A percentile compares a stretch with the other conserved stretches of the same genome.
Conservation (phyloP, 2,888 invertebrate genomes). For the Acrobasis suavella region DNA sequence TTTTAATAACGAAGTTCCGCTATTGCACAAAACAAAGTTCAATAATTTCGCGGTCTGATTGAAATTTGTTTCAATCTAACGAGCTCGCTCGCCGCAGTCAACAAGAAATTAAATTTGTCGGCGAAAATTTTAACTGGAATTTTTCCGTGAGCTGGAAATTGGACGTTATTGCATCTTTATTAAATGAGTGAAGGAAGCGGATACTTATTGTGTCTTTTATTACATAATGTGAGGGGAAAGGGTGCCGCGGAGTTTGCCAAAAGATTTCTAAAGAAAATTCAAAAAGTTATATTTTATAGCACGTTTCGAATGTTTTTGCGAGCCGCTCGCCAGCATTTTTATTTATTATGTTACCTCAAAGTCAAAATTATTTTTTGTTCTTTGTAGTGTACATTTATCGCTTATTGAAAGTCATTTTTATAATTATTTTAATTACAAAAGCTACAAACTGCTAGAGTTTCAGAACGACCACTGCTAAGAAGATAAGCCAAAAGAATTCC, state of each 20-base stretch:
- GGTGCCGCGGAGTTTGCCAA: background rate
- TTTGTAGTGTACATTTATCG: no score
- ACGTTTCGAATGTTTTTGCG: no score
- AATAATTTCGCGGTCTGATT: constrained; percentile 60
- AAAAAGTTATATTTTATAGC: background rate
- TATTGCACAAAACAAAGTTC: constrained; percentile 28
- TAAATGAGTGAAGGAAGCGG: constrained; percentile 22
- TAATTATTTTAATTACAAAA: no score
- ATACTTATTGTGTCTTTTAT: constrained; percentile 6
- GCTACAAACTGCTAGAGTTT: no score
- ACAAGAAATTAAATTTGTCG: constrained; percentile 67
- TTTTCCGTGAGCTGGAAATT: constrained; percentile 42
- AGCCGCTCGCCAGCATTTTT: no score
- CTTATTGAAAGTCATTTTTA: no score
- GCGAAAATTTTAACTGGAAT: constrained; percentile 50
- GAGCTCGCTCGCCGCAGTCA: constrained; percentile 57
- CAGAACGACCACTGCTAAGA: no score
- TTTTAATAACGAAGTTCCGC: constrained; percentile 13
- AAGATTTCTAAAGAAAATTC: background rate
- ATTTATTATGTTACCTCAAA: no score
- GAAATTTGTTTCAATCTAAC: constrained; percentile 66
- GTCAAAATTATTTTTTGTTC: no score
- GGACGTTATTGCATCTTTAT: constrained; percentile 39
- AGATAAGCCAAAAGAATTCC: no score
- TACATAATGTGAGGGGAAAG: background rate